Evolutionary conservation across 2,113 vertebrate species (phyloP), one percentile per base, ranked within the genome.

Genomic region (Oncorhynchus mykiss): DNA sequence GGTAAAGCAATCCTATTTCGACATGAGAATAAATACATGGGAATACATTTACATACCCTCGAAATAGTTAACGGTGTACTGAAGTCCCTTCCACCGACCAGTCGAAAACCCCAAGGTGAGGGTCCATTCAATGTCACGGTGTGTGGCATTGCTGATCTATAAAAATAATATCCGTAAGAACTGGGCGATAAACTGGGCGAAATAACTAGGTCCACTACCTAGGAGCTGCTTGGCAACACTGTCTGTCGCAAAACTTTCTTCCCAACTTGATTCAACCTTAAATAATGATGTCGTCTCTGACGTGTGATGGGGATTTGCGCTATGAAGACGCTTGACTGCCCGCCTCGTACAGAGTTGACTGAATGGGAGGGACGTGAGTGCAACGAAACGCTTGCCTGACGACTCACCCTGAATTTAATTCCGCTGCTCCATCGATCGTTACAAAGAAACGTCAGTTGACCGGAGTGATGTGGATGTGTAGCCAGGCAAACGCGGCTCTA

Each of bases 61-160:
- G 97, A 99, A 88, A 99, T 95, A 85, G 95, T 96, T 82, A 99
- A 84, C 60, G 96, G 97, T 18, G 96, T 94, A 88, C 95, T 99
- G 92, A 98, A 99, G 51, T 99, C 97, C 65, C 96, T 95, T 77
- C 97, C 97, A 73, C 97, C 97, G 83, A 98, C 96, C 87, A 99
- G 91, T 0, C 97, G 95, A 87, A 99, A 99, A 0, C 97, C 97
- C 97, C 97, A 99, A 0, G 97, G 97, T 84, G 97, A 97, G 76
- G 97, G 96, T 77, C 97, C 97, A 16, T 85, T 94, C 65, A 99
- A 91, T 74, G 93, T 95, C 88, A 99, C 95, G 5, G 93, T 95
- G 73, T 92, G 95, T 73, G 95, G 81, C 96, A 98, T 98, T 70
- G 60, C 78, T 48, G 74, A 20, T 31, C 27, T 11, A 34, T 39